Evolutionary conservation across 2,888 invertebrate genomes (phyloP).

Genomic region (Allophyes oxyacanthae): DNA sequence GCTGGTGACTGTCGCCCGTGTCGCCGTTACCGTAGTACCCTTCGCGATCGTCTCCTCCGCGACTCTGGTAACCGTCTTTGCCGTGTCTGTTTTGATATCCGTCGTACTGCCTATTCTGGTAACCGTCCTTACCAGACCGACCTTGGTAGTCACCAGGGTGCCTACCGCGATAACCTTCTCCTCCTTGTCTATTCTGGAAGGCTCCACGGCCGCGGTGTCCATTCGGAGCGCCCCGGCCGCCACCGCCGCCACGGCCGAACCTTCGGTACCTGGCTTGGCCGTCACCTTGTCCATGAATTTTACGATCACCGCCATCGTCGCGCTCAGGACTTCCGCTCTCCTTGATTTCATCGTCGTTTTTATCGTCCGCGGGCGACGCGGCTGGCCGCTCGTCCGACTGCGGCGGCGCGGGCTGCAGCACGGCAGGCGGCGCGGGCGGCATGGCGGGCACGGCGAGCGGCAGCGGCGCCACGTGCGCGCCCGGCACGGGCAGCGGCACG

Average conservation of each 20-base stretch:
- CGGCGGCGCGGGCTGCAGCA: slow-evolving; percentile 41
- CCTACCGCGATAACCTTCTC: slow-evolving; percentile 75
- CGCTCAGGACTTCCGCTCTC: slow-evolving; percentile 77
- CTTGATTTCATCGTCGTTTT: slow-evolving; percentile 73
- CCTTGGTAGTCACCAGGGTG: slow-evolving; percentile 74
- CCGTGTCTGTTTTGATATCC: slow-evolving; percentile 76
- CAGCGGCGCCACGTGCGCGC: slow-evolving; percentile 82
- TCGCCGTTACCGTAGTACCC: slow-evolving; percentile 83
- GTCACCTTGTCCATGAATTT: slow-evolving; percentile 81
- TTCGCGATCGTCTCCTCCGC: slow-evolving; percentile 69
- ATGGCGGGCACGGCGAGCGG: slow-evolving; percentile 50
- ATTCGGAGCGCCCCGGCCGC: slow-evolving; percentile 76
- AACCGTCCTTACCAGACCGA: slow-evolving; percentile 75
- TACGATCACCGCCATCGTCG: slow-evolving; percentile 74
- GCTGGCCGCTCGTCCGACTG: slow-evolving; percentile 60
- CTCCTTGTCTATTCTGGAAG: slow-evolving; percentile 72
- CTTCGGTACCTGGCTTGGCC: slow-evolving; percentile 78
- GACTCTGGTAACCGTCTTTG: slow-evolving; percentile 73
- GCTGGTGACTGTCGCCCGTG: slow-evolving; percentile 79
- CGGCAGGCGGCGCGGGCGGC: slow-evolving; percentile 50
- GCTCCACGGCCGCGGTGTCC: slow-evolving; percentile 81
- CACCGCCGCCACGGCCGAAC: slow-evolving; percentile 75
- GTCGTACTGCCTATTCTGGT: slow-evolving; percentile 76
- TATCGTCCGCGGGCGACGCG: slow-evolving; percentile 66
- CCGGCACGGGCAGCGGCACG: slow-evolving; percentile 71